Evolutionary conservation across 2,113 vertebrate genomes (phyloP).

Genomic region (Crocuta crocuta): DNA sequence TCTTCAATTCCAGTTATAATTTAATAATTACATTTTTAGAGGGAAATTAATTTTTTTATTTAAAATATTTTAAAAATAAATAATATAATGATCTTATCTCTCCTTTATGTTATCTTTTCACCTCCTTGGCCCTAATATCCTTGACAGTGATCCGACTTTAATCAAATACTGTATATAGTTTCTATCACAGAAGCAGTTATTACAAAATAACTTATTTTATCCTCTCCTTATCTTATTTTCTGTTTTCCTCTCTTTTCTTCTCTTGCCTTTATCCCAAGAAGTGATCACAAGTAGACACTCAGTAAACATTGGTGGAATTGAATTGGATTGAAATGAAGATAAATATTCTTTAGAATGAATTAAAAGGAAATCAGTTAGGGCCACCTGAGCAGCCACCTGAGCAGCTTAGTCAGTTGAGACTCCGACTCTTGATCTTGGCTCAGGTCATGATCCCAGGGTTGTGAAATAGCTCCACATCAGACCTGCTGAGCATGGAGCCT

Average conservation of each 20-base stretch:
- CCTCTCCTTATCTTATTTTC: neutral
- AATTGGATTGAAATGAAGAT: neutral
- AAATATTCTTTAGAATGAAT: neutral
- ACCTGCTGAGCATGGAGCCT: too few relatives aligned
- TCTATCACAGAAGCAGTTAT: neutral
- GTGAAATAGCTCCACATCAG: too few relatives aligned
- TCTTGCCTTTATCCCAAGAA: neutral
- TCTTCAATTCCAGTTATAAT: neutral
- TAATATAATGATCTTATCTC: neutral
- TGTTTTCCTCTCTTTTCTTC: neutral
- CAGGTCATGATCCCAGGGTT: too few relatives aligned
- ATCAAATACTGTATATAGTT: neutral
- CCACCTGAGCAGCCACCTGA: too few relatives aligned
- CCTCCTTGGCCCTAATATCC: neutral
- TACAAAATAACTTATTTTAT: neutral
- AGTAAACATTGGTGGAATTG: neutral
- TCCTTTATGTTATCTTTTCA: neutral
- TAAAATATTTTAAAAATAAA: slow-evolving; percentile 42
- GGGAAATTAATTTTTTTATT: neutral
- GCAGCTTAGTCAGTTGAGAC: too few relatives aligned
- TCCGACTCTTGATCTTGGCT: too few relatives aligned
- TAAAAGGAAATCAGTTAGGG: neutral
- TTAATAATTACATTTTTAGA: neutral
- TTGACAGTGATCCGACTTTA: neutral
- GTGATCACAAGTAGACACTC: neutral